phyloP scores from a whole-genome alignment of 2,797 vertebrate species.

The Ambastaia sidthimunki region DNA sequence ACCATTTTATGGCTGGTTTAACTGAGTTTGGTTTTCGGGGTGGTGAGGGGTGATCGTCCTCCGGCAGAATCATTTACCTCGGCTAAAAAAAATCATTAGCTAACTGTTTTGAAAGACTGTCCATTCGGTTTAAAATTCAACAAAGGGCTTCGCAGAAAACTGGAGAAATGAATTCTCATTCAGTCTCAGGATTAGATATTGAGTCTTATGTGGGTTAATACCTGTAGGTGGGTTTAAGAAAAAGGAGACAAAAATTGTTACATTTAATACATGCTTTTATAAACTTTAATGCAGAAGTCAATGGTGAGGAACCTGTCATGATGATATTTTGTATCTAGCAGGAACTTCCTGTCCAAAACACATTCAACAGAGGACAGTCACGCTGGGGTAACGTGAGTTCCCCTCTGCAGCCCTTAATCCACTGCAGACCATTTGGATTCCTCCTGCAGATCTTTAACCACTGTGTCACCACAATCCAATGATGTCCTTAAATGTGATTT shows the following conservation, averaged over 20 bases:
- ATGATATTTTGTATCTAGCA: neutral
- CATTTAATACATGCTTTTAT: neutral
- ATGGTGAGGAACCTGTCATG: neutral
- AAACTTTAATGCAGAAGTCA: neutral
- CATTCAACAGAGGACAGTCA: neutral
- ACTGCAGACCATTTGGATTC: neutral
- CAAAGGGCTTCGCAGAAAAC: slow-evolving; percentile 31
- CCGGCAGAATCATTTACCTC: slow-evolving; percentile 43
- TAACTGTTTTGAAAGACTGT: slow-evolving; percentile 39
- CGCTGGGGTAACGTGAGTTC: neutral
- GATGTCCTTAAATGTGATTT: slow-evolving; percentile 28
- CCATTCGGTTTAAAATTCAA: slow-evolving; percentile 57
- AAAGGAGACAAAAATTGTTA: neutral
- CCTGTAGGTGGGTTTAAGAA: neutral
- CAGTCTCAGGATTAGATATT: slow-evolving; percentile 14
- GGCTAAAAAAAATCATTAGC: slow-evolving; percentile 57
- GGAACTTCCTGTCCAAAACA: neutral
- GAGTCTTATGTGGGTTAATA: neutral
- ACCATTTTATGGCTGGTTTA: slow-evolving; percentile 32
- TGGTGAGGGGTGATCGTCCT: slow-evolving; percentile 14
- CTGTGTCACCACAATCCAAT: slow-evolving; percentile 4
- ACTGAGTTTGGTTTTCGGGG: neutral
- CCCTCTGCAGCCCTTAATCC: neutral
- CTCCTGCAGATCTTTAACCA: neutral
- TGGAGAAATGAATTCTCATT: slow-evolving; percentile 13